These are phyloP conservation scores for Andricus quercusramuli DNA, from an alignment of 2,888 invertebrate genomes.

Conservation along the genomic window DNA sequence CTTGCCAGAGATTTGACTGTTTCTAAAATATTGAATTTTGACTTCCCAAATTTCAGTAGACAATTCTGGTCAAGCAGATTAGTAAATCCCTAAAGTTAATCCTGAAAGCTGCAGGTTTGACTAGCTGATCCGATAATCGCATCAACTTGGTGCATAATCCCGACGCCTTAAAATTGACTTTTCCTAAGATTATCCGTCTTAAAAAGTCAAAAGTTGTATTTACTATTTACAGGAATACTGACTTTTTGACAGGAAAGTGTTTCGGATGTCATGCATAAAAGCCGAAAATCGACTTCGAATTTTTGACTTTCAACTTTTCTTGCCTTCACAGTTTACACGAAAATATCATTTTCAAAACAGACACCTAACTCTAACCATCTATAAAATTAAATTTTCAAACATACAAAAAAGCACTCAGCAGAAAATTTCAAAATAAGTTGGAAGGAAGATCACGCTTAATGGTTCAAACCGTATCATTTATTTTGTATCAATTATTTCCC, in stretches of 20 bases:
- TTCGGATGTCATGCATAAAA: background rate
- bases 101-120: conserved; percentile 20
- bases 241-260: conserved; percentile 37
- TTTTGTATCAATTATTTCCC: background rate
- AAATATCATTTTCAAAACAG: background rate
- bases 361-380: background rate
- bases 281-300: conserved; percentile 15
- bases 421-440: conserved; percentile 1
- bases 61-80: background rate
- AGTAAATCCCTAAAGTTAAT: conserved; percentile 19
- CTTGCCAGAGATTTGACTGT: too few species aligned
- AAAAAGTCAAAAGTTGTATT: conserved; percentile 65
- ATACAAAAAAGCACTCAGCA: background rate
- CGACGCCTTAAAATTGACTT: conserved; percentile 56
- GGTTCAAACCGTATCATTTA: background rate
- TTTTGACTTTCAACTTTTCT: background rate
- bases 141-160: conserved; percentile 27
- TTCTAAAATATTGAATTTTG: background rate
- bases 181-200: conserved; percentile 65
- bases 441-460: background rate
- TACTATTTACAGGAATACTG: conserved; percentile 54
- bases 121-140: conserved; percentile 46
- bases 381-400: background rate
- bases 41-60: background rate
- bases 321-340: background rate